Evolutionary conservation across 1,140 invertebrate species (phyloP).

Genomic region (Zaprionus lachaisei): DNA sequence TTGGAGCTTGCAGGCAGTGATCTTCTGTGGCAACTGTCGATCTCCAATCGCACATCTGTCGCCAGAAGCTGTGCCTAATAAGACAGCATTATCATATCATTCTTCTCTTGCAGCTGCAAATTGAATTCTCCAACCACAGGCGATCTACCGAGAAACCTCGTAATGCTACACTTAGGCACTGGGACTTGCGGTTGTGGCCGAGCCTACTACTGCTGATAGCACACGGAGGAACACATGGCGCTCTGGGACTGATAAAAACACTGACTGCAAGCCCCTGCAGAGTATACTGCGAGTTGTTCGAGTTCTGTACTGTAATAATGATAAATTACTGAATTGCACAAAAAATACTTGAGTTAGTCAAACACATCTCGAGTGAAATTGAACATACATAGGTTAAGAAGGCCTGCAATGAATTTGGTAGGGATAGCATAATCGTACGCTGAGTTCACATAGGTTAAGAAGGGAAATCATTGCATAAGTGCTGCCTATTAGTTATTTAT

Average conservation of each 20-base stretch:
- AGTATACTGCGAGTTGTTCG: not conserved
- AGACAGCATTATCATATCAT: slow-evolving; percentile 8
- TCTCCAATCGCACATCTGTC: slow-evolving; percentile 19
- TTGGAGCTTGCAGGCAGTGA: not conserved
- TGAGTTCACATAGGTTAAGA: not conserved
- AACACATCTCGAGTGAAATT: not conserved
- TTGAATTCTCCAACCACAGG: slow-evolving; percentile 24
- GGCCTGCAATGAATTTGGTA: not conserved
- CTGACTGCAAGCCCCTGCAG: not conserved
- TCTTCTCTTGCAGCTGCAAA: slow-evolving; percentile 1
- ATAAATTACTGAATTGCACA: not conserved
- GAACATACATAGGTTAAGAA: not conserved
- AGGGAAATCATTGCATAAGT: not conserved
- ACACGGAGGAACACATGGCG: slow-evolving; percentile 37
- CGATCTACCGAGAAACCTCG: not conserved
- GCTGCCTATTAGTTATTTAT: too few relatives aligned
- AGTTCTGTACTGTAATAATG: too few relatives aligned
- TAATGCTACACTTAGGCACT: slow-evolving; percentile 45
- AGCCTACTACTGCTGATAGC: slow-evolving; percentile 28
- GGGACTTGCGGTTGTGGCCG: slow-evolving; percentile 36
- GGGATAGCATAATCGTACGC: not conserved
- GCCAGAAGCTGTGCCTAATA: slow-evolving; percentile 36
- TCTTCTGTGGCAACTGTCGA: slow-evolving; percentile 19
- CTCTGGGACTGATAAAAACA: slow-evolving; percentile 21
- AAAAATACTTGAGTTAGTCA: not conserved